Percentiles rank a stretch among this genome's conserved stretches.
Evolutionary conservation across 2,888 invertebrate species (phyloP).

Genomic region (Mythimna lalbum): DNA sequence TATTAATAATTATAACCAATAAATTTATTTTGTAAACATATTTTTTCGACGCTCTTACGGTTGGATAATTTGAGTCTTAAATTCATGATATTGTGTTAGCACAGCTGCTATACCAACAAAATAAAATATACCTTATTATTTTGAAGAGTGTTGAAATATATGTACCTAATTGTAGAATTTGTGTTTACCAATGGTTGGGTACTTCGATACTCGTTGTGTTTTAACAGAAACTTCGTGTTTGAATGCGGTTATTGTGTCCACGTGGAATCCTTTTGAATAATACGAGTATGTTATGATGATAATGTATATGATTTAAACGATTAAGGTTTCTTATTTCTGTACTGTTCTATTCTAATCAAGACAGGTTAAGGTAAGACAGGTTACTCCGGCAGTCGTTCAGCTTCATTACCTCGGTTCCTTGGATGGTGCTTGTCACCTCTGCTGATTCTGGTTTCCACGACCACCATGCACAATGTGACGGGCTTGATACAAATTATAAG

Average conservation of each 20-base stretch:
- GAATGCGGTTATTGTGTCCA: not conserved
- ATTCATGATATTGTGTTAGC: slow-evolving; percentile 5
- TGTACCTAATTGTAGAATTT: not conserved
- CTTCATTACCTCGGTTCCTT: not conserved
- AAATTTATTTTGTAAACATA: too few relatives aligned
- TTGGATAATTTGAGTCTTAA: not conserved
- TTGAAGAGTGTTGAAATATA: not conserved
- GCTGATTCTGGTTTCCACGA: not conserved
- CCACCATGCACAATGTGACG: not conserved
- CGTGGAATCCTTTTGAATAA: not conserved
- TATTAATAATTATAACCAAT: not conserved
- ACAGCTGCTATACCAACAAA: not conserved
- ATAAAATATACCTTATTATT: slow-evolving; percentile 1
- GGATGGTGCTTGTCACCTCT: not conserved
- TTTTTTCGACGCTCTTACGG: not conserved
- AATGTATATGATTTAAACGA: not conserved
- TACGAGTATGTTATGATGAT: not conserved
- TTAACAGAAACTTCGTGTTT: not conserved
- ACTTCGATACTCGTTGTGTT: not conserved
- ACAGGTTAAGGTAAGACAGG: not conserved
- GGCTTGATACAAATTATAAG: not conserved
- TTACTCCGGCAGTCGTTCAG: not conserved
- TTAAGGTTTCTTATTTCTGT: not conserved
- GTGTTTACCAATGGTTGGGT: slow-evolving; percentile 9
- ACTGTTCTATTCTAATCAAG: not conserved